Base-by-base conservation (phyloP, 2,797 vertebrate genomes). In the Setipinna tenuifilis region DNA sequence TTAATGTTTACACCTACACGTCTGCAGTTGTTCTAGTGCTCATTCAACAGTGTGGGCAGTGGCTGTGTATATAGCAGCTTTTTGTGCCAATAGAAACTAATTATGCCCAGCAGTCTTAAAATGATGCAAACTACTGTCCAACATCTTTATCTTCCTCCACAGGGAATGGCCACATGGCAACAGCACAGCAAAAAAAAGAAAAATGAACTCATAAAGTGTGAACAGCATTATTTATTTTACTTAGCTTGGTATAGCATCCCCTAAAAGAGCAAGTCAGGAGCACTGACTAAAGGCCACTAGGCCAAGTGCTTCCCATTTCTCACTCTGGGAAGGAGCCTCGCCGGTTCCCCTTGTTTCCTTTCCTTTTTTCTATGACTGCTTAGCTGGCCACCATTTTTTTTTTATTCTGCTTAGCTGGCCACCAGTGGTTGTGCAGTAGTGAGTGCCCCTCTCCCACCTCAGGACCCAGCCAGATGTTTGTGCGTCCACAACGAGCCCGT, bases 401-500 rank as follows among this genome's bases (percentile, higher is more conserved):
- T 35, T 0, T 75, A 6, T 78, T 17, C 6, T 78, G 71, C 71
- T 21, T 41, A 78, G 35, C 31, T 41, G 61, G 16, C 71, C 16
- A 21, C 35, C 71, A 21, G 35, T 78, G 71, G 17, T 6, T 75
- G 2, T 21, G 31, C 71, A 21, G 71, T 44, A n/a, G 71, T 78
- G 31, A 44, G 71, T 78, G 71, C 44, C 71, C 71, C 35, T 44
- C 19, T 78, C 71, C 16, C 14, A 75, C 28, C 68, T 17, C 68
- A 44, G 71, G 71, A 78, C 35, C 31, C 16, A 19, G 31, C 35
- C 71, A 78, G 71, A 44, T 78, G 71, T 78, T 78, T 41, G 71
- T 78, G 71, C 2, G 31, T 9, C 41, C 71, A 78, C 35, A 78
- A 44, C 21, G 17, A 41, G 31, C 71, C 41, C 71, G 44, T 41